Percentiles rank a stretch among this genome's conserved stretches.
Evolutionary conservation across 2,888 invertebrate genomes (phyloP).

Genomic region (Orthosia cruda): DNA sequence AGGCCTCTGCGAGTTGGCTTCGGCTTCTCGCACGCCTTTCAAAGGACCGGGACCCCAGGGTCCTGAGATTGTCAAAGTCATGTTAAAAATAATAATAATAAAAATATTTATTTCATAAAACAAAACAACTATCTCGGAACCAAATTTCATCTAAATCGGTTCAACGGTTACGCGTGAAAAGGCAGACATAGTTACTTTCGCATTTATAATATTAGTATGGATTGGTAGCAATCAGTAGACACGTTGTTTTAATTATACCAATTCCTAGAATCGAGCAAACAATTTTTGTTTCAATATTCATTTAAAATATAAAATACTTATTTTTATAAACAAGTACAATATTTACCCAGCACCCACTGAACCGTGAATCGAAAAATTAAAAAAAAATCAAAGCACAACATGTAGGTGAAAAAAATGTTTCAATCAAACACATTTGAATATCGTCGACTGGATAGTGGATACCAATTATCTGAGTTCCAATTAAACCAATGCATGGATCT

Average conservation of each 20-base stretch:
- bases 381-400: conserved; percentile 11
- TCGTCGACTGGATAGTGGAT: conserved; percentile 41
- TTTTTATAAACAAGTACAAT: conserved; percentile 12
- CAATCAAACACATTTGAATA: conserved; percentile 59
- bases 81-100: too few species aligned
- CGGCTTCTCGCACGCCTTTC: too few species aligned
- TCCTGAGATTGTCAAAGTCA: too few species aligned
- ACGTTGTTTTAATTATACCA: background rate
- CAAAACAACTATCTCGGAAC: too few species aligned
- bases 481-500: conserved; percentile 63
- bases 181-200: too few species aligned
- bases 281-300: background rate
- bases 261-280: background rate
- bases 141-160: too few species aligned
- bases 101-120: too few species aligned
- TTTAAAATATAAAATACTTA: background rate
- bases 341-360: conserved; percentile 6
- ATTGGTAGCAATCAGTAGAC: too few species aligned
- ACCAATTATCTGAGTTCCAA: conserved; percentile 61
- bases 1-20: too few species aligned
- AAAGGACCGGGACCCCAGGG: too few species aligned
- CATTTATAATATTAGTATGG: too few species aligned
- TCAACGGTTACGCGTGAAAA: too few species aligned
- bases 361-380: background rate
- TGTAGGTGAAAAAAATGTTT: conserved; percentile 21